Evolutionary conservation across 2,797 vertebrate species (phyloP).

Genomic region (Poeciliopsis paucimaculata): DNA sequence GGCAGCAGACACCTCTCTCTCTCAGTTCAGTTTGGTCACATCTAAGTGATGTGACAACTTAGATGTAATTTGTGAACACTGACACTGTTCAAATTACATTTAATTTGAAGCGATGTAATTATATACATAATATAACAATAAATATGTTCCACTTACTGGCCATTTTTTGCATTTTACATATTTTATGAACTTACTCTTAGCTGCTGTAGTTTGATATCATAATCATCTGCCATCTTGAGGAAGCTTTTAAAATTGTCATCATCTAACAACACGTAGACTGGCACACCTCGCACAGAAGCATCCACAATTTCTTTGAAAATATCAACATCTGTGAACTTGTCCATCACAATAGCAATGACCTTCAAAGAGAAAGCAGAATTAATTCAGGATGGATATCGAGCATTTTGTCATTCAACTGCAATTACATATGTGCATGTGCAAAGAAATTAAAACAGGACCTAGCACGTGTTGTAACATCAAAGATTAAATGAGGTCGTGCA

Average conservation of each 20-base stretch:
- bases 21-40: background rate
- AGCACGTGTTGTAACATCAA: background rate
- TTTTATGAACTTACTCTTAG: slow-evolving; percentile 85
- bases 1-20: background rate
- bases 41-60: no score
- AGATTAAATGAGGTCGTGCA: background rate
- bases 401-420: background rate
- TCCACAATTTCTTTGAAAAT: slow-evolving; percentile 95
- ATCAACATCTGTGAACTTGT: slow-evolving; percentile 94
- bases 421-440: background rate
- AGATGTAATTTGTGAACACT: no score
- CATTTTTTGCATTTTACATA: background rate
- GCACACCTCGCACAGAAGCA: slow-evolving; percentile 87
- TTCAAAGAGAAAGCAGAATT: slow-evolving; percentile 62
- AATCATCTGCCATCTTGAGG: slow-evolving; percentile 90
- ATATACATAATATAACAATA: background rate
- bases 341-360: slow-evolving; percentile 97
- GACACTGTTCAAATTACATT: no score
- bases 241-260: slow-evolving; percentile 88
- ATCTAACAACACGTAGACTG: slow-evolving; percentile 93
- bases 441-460: background rate
- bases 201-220: slow-evolving; percentile 89
- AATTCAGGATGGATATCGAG: background rate
- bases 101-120: no score
- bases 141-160: background rate